Evolutionary conservation across 2,888 invertebrate species (phyloP).

Genomic region (Diplazon laetatorius): DNA sequence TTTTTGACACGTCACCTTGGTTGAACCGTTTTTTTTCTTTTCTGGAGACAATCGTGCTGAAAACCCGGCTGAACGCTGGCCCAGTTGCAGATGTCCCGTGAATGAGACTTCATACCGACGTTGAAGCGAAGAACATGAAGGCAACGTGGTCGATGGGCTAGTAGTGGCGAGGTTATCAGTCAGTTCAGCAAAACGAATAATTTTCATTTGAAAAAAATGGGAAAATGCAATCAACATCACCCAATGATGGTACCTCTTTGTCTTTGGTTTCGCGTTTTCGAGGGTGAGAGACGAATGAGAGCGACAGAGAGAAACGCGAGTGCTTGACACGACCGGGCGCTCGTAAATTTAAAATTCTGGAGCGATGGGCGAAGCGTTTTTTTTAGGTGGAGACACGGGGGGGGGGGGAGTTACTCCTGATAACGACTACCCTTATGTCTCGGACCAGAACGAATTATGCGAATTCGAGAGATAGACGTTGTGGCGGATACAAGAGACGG

Average conservation of each 20-base stretch:
- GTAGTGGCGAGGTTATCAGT: constrained; percentile 20
- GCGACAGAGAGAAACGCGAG: constrained; percentile 10
- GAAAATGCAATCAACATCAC: too few relatives aligned
- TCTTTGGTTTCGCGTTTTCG: too few relatives aligned
- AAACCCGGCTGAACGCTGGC: not conserved
- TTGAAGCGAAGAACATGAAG: constrained; percentile 14
- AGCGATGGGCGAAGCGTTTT: constrained; percentile 31
- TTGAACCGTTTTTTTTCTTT: too few relatives aligned
- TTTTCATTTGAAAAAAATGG: too few relatives aligned
- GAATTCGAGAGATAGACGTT: constrained; percentile 42
- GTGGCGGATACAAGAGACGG: constrained; percentile 29
- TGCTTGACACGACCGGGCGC: constrained; percentile 18
- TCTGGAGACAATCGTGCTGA: too few relatives aligned
- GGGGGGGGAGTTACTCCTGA: constrained; percentile 27
- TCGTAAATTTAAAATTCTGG: constrained; percentile 49
- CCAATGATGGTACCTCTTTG: too few relatives aligned
- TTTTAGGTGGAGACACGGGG: too few relatives aligned
- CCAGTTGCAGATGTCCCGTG: not conserved
- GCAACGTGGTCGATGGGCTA: constrained; percentile 32
- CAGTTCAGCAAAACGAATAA: constrained; percentile 24
- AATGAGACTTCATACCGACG: not conserved
- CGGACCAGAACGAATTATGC: constrained; percentile 44
- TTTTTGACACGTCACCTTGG: too few relatives aligned
- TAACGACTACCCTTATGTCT: constrained; percentile 42
- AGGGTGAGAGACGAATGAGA: not conserved